These are phyloP conservation scores for Leptothorax acervorum DNA, from an alignment of 2,888 invertebrate genomes.

Conservation along the genomic window DNA sequence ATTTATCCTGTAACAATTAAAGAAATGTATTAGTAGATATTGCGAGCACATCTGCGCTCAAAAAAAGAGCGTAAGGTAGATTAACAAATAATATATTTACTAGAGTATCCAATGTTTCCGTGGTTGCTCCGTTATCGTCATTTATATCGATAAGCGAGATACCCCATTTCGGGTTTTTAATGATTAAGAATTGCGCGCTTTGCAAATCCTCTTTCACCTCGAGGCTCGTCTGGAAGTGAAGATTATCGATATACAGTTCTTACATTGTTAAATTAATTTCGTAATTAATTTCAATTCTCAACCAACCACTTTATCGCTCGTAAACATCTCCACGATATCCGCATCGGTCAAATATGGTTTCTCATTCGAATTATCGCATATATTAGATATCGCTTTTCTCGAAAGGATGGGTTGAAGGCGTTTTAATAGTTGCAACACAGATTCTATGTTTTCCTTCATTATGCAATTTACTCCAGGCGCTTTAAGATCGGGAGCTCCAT, in stretches of 20 bases:
- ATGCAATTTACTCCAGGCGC: constrained; percentile 89
- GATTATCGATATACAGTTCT: constrained; percentile 3
- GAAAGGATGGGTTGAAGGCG: constrained; percentile 89
- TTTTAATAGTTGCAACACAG: constrained; percentile 89
- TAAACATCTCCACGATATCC: constrained; percentile 88
- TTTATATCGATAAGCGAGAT: constrained; percentile 87
- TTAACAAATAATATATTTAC: constrained; percentile 77
- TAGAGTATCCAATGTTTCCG: constrained; percentile 83
- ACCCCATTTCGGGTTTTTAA: constrained; percentile 91
- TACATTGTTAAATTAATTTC: neutral
- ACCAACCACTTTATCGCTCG: constrained; percentile 85
- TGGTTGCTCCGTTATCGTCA: constrained; percentile 79
- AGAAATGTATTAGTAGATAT: constrained; percentile 18
- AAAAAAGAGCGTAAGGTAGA: neutral
- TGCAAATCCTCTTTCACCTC: constrained; percentile 87
- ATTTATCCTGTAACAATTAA: constrained; percentile 85
- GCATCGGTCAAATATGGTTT: constrained; percentile 88
- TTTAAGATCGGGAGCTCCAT: constrained; percentile 86
- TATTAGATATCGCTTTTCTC: constrained; percentile 87
- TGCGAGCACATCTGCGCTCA: neutral
- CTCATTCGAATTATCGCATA: constrained; percentile 87
- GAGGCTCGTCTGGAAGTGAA: constrained; percentile 54
- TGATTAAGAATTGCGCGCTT: constrained; percentile 90
- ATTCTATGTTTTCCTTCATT: constrained; percentile 88
- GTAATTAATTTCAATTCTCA: constrained; percentile 14